Conservation (phyloP, 2,888 invertebrate genomes). For the Thyatira batis region DNA sequence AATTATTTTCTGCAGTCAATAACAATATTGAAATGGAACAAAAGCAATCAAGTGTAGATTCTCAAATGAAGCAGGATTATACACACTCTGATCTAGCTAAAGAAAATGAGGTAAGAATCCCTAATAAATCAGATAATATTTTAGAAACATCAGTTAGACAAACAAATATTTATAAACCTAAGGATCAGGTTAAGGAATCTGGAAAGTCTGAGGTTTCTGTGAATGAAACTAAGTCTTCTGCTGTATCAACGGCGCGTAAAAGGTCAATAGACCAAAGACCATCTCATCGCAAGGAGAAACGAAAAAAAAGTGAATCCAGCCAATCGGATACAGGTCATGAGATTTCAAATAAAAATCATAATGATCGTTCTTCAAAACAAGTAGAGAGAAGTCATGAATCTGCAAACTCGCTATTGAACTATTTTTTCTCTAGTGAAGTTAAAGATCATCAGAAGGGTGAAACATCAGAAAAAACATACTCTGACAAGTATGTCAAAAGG, state of each 20-base stretch:
- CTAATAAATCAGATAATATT: not conserved
- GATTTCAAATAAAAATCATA: conserved; percentile 41
- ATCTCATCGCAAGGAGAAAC: conserved; percentile 75
- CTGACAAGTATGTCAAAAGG: conserved; percentile 70
- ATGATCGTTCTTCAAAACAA: conserved; percentile 39
- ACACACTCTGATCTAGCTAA: not conserved
- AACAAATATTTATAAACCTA: conserved; percentile 28
- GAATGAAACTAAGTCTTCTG: conserved; percentile 33
- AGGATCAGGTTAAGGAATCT: conserved; percentile 31
- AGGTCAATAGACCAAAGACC: conserved; percentile 69
- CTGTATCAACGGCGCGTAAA: conserved; percentile 55
- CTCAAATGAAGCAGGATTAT: not conserved
- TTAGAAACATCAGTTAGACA: conserved; percentile 6
- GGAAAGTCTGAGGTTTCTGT: conserved; percentile 33
- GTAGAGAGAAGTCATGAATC: conserved; percentile 45
- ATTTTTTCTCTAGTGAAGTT: conserved; percentile 46
- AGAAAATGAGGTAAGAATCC: conserved; percentile 5
- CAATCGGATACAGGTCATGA: conserved; percentile 37
- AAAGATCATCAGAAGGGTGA: conserved; percentile 42
- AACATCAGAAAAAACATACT: conserved; percentile 51
- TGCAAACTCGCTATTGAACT: conserved; percentile 49
- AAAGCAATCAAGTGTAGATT: not conserved
- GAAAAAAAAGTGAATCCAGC: conserved; percentile 63
- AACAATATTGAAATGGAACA: conserved; percentile 16
- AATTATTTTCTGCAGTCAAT: conserved; percentile 21